These are phyloP conservation scores for Candidula unifasciata DNA, from an alignment of 2,888 invertebrate species.

Conservation along the genomic window DNA sequence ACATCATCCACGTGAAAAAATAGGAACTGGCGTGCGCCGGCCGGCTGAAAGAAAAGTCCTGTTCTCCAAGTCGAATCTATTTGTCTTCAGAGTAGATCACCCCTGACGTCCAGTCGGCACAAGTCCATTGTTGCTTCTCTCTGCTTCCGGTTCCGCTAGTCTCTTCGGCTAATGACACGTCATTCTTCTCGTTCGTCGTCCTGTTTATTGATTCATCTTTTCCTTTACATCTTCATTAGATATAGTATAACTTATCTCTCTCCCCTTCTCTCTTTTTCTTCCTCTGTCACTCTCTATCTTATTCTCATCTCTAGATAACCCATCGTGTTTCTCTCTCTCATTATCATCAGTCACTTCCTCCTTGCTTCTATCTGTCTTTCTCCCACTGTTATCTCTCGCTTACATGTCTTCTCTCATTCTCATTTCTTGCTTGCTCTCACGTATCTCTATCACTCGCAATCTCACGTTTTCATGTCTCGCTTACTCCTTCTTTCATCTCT, in stretches of 20 bases:
- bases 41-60: constrained; percentile 7
- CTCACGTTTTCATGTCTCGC: too few relatives aligned
- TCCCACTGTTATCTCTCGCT: background rate
- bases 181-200: constrained; percentile 39
- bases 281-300: constrained; percentile 9
- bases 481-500: too few relatives aligned
- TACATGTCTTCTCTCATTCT: background rate
- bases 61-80: constrained; percentile 41
- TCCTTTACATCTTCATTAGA: constrained; percentile 27
- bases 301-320: too few relatives aligned
- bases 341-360: background rate
- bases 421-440: too few relatives aligned
- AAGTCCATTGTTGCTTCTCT: constrained; percentile 44
- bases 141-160: constrained; percentile 48
- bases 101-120: constrained; percentile 46
- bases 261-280: background rate
- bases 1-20: constrained; percentile 19
- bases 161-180: constrained; percentile 45
- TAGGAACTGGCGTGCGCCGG: constrained; percentile 21
- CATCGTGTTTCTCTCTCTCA: background rate
- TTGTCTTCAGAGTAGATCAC: constrained; percentile 48
- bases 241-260: background rate
- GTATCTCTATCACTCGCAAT: too few relatives aligned
- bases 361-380: background rate
- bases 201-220: constrained; percentile 38